Percentiles rank a stretch among this genome's conserved stretches.
Conservation (phyloP, 2,888 invertebrate genomes). For the Lasioglossum figueresi region DNA sequence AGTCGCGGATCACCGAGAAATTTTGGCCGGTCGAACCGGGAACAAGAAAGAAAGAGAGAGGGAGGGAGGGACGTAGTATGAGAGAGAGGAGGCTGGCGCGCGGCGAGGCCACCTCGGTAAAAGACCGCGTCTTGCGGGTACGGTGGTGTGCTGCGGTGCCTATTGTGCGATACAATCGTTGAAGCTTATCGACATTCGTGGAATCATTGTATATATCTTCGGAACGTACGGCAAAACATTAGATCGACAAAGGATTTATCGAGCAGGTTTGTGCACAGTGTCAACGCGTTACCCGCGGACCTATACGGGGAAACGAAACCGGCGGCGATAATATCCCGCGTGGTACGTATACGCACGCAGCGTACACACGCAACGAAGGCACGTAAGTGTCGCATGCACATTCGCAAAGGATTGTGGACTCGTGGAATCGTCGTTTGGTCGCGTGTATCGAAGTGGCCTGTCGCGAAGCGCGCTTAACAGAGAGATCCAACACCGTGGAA, state of each 20-base stretch:
- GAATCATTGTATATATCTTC: conserved; percentile 26
- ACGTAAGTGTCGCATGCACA: conserved; percentile 45
- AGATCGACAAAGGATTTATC: conserved; percentile 26
- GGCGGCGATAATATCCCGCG: conserved; percentile 64
- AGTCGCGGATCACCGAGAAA: conserved; percentile 22
- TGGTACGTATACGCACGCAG: conserved; percentile 57
- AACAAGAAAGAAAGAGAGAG: conserved; percentile 8
- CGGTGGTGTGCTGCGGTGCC: conserved; percentile 43
- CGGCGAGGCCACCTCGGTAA: conserved; percentile 50
- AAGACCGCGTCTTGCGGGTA: conserved; percentile 61
- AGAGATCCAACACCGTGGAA: conserved; percentile 54
- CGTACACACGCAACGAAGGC: conserved; percentile 7
- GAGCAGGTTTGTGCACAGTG: conserved; percentile 36
- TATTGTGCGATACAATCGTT: conserved; percentile 50
- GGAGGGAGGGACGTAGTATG: conserved; percentile 9
- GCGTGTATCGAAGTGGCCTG: conserved; percentile 55
- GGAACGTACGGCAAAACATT: conserved; percentile 3
- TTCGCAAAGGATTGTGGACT: conserved; percentile 51
- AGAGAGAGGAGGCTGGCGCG: conserved; percentile 50
- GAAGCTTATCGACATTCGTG: conserved; percentile 58
- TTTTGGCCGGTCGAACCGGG: conserved; percentile 40
- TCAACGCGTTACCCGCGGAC: conserved; percentile 40
- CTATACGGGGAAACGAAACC: conserved; percentile 46
- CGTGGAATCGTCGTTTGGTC: conserved; percentile 53
- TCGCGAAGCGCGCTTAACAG: conserved; percentile 57